Evolutionary conservation across 2,888 invertebrate genomes (phyloP).

Genomic region (Auanema sp.): DNA sequence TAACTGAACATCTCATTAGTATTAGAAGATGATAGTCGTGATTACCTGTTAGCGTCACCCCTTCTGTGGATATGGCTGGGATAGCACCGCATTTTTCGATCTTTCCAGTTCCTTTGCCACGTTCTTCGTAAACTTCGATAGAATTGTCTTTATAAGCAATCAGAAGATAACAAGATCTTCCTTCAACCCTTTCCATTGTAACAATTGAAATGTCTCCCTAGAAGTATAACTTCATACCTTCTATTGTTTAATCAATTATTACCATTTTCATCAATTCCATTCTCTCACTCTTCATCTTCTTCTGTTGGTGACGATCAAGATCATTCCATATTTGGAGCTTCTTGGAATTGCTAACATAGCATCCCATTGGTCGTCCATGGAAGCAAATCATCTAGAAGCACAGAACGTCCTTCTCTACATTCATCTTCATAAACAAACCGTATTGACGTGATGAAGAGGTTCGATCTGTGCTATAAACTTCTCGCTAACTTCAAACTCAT

Average conservation of each 20-base stretch:
- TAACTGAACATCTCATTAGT: background rate
- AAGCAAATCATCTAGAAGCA: constrained; percentile 43
- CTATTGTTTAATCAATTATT: background rate
- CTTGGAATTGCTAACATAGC: constrained; percentile 38
- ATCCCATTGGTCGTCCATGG: constrained; percentile 45
- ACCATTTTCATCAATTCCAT: constrained; percentile 27
- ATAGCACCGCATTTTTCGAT: constrained; percentile 27
- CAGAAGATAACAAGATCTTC: constrained; percentile 23
- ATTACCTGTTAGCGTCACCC: background rate
- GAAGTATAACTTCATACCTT: too few species aligned
- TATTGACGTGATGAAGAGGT: constrained; percentile 33
- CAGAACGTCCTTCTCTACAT: background rate
- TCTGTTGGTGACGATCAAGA: constrained; percentile 46
- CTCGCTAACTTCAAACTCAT: constrained; percentile 36
- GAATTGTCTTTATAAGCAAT: constrained; percentile 34
- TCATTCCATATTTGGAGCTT: constrained; percentile 46
- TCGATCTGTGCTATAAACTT: constrained; percentile 48
- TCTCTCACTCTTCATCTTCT: constrained; percentile 45
- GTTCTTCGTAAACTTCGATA: constrained; percentile 37
- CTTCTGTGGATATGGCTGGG: background rate
- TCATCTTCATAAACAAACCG: constrained; percentile 6
- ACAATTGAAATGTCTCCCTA: constrained; percentile 18
- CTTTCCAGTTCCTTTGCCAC: constrained; percentile 26
- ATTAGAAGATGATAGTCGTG: too few species aligned
- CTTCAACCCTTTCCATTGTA: constrained; percentile 28